These are phyloP conservation scores for Coranthus polyacanthus DNA, from an alignment of 2,797 vertebrate genomes.

Conservation along the genomic window DNA sequence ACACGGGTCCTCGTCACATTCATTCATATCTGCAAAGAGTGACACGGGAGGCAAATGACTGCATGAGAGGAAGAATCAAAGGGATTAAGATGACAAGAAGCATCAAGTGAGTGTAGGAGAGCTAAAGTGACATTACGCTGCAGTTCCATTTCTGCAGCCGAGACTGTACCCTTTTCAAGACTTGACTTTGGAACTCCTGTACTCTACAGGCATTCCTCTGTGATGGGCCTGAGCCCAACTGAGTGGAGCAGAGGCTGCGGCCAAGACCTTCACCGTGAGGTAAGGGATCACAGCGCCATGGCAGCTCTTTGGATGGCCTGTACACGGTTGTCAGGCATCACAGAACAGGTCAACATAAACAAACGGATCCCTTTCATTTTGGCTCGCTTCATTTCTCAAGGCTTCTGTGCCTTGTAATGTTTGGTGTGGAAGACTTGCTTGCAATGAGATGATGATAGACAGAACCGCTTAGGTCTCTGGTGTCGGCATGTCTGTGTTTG, in stretches of 20 bases:
- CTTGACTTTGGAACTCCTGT: slow-evolving; percentile 40
- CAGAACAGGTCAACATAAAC: slow-evolving; percentile 68
- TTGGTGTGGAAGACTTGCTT: slow-evolving; percentile 45
- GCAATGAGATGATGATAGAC: slow-evolving; percentile 52
- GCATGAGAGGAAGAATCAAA: background rate
- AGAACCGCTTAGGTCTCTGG: slow-evolving; percentile 21
- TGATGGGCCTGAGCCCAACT: slow-evolving; percentile 57
- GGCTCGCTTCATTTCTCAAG: slow-evolving; percentile 50
- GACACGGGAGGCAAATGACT: slow-evolving; percentile 6
- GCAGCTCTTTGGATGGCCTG: slow-evolving; percentile 69
- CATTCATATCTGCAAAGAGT: slow-evolving; percentile 87
- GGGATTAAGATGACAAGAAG: background rate
- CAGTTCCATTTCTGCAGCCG: slow-evolving; percentile 36
- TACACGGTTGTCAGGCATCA: slow-evolving; percentile 72
- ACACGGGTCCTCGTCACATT: slow-evolving; percentile 90
- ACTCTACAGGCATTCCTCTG: slow-evolving; percentile 46
- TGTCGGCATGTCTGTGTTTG: slow-evolving; percentile 44
- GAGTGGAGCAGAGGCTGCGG: slow-evolving; percentile 43
- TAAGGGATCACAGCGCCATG: slow-evolving; percentile 65
- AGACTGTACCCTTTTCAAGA: slow-evolving; percentile 42
- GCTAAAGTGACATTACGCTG: slow-evolving; percentile 13
- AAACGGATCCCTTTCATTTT: slow-evolving; percentile 67
- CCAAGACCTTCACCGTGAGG: slow-evolving; percentile 57
- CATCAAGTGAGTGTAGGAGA: background rate
- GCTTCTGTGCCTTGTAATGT: slow-evolving; percentile 51